Base-by-base conservation (phyloP, 2,113 vertebrate genomes). In the Syngnathoides biaculeatus region DNA sequence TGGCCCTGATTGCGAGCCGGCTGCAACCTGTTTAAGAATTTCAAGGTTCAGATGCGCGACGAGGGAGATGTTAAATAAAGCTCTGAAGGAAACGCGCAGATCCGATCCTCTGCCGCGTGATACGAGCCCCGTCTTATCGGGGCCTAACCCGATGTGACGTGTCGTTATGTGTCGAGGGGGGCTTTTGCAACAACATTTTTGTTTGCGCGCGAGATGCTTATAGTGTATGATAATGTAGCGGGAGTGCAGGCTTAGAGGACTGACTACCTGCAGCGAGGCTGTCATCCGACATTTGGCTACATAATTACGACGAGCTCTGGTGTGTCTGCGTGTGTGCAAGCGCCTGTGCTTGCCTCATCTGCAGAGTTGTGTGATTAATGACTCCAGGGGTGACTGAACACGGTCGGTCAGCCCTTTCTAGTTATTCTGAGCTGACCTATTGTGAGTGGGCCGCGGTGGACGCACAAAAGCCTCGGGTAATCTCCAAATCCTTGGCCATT, bases 391-490 rank as follows among this genome's bases (percentile, higher is more conserved):
- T 69, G 78, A 84, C 78, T 71, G 77, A 72, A 79, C 79, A 75
- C 70, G 72, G 42, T 73, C 65, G 68, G 75, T 84, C 85, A 84
- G 74, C 72, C 80, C 74, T 77, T 64, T 79, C 70, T 71, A 76
- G 80, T 86, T 87, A 88, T 87, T 90, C 86, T 86, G 79, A 84
- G 84, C 87, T 82, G 86, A 86, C 84, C 84, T 55, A 76, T 77
- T 77, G 79, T 84, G 81, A 82, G 73, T 47, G 61, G 80, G 75
- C 60, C 78, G 53, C 50, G 63, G 82, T 81, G 82, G 80, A 80
- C 86, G 74, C 87, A 80, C 81, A 73, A 76, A 76, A 76, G 81
- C 85, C 80, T 75, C 73, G 26, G 82, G 83, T 79, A 78, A 77
- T 77, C 71, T 68, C 57, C 69, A 76, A 83, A 84, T 78, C 82